Percentiles rank a stretch among this genome's conserved stretches.
Conservation (phyloP, 2,888 invertebrate genomes). For the Latrodectus elegans region DNA sequence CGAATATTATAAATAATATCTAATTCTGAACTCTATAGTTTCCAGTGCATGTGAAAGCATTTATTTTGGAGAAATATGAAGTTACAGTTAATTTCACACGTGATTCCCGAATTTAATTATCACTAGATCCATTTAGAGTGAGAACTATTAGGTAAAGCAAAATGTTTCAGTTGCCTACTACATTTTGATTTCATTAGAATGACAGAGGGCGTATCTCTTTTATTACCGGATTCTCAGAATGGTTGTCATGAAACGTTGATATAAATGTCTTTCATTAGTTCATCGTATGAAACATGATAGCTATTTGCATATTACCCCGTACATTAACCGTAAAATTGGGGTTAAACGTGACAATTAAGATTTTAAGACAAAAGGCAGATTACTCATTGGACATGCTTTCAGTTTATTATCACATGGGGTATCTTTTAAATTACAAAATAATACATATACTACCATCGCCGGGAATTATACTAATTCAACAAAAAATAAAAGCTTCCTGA, state of each 20-base stretch:
- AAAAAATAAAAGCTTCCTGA: too few relatives aligned
- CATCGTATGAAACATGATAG: not conserved
- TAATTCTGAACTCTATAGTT: too few relatives aligned
- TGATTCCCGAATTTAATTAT: not conserved
- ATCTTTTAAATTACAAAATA: too few relatives aligned
- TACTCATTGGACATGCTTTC: too few relatives aligned
- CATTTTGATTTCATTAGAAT: not conserved
- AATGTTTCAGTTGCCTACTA: not conserved
- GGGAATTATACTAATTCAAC: too few relatives aligned
- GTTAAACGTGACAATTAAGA: constrained; percentile 25
- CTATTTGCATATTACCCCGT: constrained; percentile 21
- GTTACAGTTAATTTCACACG: not conserved
- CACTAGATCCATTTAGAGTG: not conserved
- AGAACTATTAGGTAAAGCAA: not conserved
- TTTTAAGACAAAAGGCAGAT: not conserved
- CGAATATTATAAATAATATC: too few relatives aligned
- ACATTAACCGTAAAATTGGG: not conserved
- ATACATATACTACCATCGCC: too few relatives aligned
- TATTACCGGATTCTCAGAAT: not conserved
- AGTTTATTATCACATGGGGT: too few relatives aligned
- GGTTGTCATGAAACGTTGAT: not conserved
- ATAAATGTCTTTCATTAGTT: not conserved
- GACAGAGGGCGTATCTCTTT: not conserved
- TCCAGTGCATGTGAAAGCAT: too few relatives aligned
- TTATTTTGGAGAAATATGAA: too few relatives aligned